These are phyloP conservation scores for Hemicordylus capensis DNA, from an alignment of 2,113 vertebrate species.

Conservation along the genomic window DNA sequence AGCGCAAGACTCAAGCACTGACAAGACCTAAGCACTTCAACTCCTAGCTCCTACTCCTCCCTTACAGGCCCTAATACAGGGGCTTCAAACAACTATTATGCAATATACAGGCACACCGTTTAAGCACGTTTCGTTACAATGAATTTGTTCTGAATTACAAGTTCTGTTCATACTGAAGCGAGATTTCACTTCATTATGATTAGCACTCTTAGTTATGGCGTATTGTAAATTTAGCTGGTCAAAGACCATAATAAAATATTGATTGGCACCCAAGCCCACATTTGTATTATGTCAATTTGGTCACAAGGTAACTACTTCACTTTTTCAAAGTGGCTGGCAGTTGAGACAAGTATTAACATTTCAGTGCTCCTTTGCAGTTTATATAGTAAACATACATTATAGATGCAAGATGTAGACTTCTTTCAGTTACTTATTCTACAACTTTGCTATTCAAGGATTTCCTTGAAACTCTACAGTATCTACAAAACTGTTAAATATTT, in stretches of 20 bases:
- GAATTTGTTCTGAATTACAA: neutral
- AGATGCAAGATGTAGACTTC: neutral
- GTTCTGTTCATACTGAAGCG: neutral
- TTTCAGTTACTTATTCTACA: too few relatives aligned
- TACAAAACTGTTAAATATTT: constrained; percentile 21
- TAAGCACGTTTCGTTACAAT: neutral
- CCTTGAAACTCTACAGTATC: too few relatives aligned
- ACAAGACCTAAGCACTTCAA: neutral
- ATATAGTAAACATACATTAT: neutral
- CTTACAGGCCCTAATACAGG: neutral
- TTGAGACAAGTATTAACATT: neutral
- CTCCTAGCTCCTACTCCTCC: neutral
- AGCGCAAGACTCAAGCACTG: too few relatives aligned
- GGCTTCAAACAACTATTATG: neutral
- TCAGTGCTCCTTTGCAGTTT: neutral
- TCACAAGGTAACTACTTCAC: neutral
- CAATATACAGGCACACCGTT: neutral
- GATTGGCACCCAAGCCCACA: too few relatives aligned
- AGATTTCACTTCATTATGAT: neutral
- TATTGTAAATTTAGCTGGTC: too few relatives aligned
- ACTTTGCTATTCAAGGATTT: too few relatives aligned
- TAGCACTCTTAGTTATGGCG: too few relatives aligned
- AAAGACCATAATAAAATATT: too few relatives aligned
- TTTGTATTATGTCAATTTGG: neutral
- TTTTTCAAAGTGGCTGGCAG: neutral